Conservation (phyloP, 2,888 invertebrate species). For the Cistogaster globosa region DNA sequence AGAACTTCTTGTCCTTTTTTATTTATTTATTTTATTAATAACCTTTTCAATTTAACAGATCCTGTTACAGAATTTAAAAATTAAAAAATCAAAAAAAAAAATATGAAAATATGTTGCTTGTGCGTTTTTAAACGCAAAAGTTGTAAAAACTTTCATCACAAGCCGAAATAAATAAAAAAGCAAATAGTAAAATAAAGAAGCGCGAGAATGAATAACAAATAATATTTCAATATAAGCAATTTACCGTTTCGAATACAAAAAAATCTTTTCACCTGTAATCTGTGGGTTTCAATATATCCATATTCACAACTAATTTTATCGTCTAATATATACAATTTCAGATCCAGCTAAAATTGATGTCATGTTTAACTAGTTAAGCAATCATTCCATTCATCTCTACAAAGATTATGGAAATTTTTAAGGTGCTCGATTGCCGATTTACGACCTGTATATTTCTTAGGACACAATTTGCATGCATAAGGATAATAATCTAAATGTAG, state of each 20-base stretch:
- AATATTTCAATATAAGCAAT: background rate
- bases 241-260: background rate
- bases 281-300: no score
- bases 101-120: no score
- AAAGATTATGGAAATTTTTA: background rate
- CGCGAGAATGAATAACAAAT: background rate
- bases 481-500: constrained; percentile 54
- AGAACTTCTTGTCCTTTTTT: no score
- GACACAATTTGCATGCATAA: constrained; percentile 57
- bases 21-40: no score
- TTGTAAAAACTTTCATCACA: no score
- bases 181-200: no score
- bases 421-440: constrained; percentile 33
- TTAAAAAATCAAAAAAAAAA: no score
- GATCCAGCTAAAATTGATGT: background rate
- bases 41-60: no score
- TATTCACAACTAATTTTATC: background rate
- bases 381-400: constrained; percentile 24
- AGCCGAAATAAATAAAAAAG: no score
- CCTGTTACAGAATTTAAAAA: no score
- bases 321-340: background rate
- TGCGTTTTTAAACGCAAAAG: no score
- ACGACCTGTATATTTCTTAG: constrained; percentile 33
- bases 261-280: constrained; percentile 3
- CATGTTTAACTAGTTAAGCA: constrained; percentile 39